A percentile compares a stretch with the other conserved stretches of the same genome.
phyloP scores from a whole-genome alignment of 2,113 vertebrate species.

The Melanostigma gelatinosum region DNA sequence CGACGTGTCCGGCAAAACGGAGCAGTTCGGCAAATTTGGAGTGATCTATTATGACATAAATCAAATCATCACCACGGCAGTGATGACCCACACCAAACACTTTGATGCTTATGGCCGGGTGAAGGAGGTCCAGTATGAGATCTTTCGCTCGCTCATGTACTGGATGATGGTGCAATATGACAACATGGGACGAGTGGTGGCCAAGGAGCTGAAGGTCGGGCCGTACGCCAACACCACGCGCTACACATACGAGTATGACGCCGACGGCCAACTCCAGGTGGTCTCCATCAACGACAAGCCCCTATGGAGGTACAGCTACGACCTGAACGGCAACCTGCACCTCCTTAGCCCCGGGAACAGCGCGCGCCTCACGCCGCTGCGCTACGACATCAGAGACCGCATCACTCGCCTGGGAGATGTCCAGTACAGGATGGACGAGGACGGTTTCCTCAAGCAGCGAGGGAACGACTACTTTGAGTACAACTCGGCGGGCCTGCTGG shows the following conservation, averaged over 20 bases:
- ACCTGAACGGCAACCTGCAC: constrained; percentile 97
- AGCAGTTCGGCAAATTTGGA: constrained; percentile 98
- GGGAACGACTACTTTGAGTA: constrained; percentile 96
- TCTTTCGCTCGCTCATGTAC: constrained; percentile 98
- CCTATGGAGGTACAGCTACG: constrained; percentile 97
- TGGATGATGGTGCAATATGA: constrained; percentile 99
- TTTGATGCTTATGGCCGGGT: constrained; percentile 97
- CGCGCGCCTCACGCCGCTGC: constrained; percentile 92
- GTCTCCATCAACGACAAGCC: constrained; percentile 98
- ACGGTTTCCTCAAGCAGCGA: constrained; percentile 95
- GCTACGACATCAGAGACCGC: constrained; percentile 93
- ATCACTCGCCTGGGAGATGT: constrained; percentile 95
- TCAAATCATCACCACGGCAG: constrained; percentile 97
- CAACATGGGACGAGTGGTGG: constrained; percentile 97
- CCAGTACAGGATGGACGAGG: constrained; percentile 95
- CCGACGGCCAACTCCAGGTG: constrained; percentile 93
- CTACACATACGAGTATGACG: constrained; percentile 96
- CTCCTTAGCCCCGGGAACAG: constrained; percentile 95
- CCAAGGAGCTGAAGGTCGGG: constrained; percentile 96
- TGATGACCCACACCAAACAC: constrained; percentile 99
- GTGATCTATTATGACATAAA: constrained; percentile 99
- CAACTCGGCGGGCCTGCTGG: constrained; percentile 91
- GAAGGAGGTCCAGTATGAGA: constrained; percentile 98
- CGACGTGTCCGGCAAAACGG: constrained; percentile 95
- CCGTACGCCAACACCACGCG: constrained; percentile 98